Percentiles rank a stretch among this genome's conserved stretches.
Evolutionary conservation across 2,113 vertebrate species (phyloP).

Genomic region (Istiophorus platypterus): DNA sequence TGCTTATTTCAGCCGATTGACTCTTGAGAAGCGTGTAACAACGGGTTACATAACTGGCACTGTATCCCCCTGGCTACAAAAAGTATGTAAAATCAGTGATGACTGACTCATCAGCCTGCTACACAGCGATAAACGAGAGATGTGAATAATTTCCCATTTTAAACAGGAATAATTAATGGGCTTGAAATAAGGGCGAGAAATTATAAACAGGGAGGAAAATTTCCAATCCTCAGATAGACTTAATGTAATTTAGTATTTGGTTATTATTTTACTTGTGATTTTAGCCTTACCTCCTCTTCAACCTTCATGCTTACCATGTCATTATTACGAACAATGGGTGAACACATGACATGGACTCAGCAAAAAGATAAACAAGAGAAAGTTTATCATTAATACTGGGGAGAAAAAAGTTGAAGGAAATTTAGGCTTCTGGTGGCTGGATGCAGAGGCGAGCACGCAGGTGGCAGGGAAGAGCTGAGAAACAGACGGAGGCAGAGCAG

Average conservation of each 20-base stretch:
- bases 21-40: slow-evolving; percentile 35
- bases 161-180: slow-evolving; percentile 42
- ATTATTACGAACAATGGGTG: no score
- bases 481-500: no score
- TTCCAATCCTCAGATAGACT: neutral
- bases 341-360: no score
- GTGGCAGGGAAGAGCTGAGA: no score
- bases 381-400: no score
- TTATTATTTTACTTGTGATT: slow-evolving; percentile 3
- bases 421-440: no score
- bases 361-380: no score
- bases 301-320: neutral
- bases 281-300: neutral
- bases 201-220: neutral
- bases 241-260: neutral
- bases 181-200: slow-evolving; percentile 11
- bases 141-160: slow-evolving; percentile 53
- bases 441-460: no score
- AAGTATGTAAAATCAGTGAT: slow-evolving; percentile 57
- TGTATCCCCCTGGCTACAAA: slow-evolving; percentile 48
- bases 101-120: slow-evolving; percentile 58
- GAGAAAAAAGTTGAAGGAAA: no score
- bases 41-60: slow-evolving; percentile 34
- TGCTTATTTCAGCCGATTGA: slow-evolving; percentile 18
- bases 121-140: slow-evolving; percentile 51